A percentile compares a stretch with the other conserved stretches of the same genome.
phyloP scores from a whole-genome alignment of 2,888 invertebrate species.

The Unio delphinus region DNA sequence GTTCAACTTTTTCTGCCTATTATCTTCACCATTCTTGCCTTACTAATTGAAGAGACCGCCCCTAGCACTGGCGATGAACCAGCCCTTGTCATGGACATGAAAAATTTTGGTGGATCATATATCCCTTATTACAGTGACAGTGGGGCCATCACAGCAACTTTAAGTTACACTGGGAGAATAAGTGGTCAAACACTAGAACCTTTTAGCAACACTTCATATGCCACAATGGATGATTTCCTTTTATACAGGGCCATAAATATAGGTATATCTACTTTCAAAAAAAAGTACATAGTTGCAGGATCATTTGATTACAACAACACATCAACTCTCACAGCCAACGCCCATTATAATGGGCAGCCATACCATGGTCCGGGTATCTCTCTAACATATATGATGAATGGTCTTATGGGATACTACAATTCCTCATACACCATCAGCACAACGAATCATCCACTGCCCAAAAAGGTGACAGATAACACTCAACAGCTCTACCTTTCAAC shows the following conservation, averaged over 20 bases:
- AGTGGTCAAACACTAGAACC: slow-evolving; percentile 11
- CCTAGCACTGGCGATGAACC: slow-evolving; percentile 73
- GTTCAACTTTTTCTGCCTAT: slow-evolving; percentile 79
- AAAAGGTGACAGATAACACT: slow-evolving; percentile 29
- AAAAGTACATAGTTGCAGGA: slow-evolving; percentile 64
- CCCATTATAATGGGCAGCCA: slow-evolving; percentile 86
- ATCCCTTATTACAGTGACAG: slow-evolving; percentile 32
- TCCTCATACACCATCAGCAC: slow-evolving; percentile 27
- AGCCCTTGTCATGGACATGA: slow-evolving; percentile 75
- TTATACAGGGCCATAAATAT: slow-evolving; percentile 37
- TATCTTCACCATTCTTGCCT: slow-evolving; percentile 77
- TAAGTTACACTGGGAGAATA: slow-evolving; percentile 11
- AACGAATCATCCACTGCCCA: slow-evolving; percentile 44
- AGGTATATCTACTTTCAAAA: slow-evolving; percentile 66
- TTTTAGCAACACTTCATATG: slow-evolving; percentile 11
- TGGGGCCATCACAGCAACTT: slow-evolving; percentile 4
- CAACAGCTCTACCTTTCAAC: slow-evolving; percentile 28
- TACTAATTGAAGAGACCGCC: slow-evolving; percentile 76
- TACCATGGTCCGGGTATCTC: slow-evolving; percentile 82
- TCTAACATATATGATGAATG: slow-evolving; percentile 72
- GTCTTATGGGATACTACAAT: slow-evolving; percentile 34
- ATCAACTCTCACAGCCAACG: slow-evolving; percentile 71
- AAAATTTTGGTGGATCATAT: slow-evolving; percentile 47
- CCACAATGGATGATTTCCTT: slow-evolving; percentile 33
- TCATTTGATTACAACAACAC: slow-evolving; percentile 36